A percentile compares a stretch with the other conserved stretches of the same genome.
phyloP scores from a whole-genome alignment of 2,797 vertebrate genomes.

The Myioborus melanocephalus region DNA sequence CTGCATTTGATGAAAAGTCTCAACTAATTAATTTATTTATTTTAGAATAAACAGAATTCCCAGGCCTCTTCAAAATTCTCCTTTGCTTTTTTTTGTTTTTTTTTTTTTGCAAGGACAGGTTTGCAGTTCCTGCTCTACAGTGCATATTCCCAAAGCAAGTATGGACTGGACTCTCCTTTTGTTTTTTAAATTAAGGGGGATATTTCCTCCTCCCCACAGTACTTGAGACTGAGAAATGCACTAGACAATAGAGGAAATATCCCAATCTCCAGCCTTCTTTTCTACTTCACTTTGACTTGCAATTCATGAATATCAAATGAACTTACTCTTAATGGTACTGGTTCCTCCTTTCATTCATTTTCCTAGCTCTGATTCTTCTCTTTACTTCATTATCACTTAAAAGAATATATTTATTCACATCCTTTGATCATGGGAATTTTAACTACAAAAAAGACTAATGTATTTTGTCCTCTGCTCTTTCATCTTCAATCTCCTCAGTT shows the following conservation, averaged over 20 bases:
- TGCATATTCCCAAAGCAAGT: neutral
- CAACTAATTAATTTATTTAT: neutral
- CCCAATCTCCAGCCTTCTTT: constrained; percentile 4
- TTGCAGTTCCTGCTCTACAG: neutral
- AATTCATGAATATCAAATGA: constrained; percentile 6
- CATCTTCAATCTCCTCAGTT: constrained; percentile 32
- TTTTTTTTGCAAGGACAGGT: neutral
- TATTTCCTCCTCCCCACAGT: neutral
- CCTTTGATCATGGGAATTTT: neutral
- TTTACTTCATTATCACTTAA: neutral
- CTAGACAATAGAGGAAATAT: constrained; percentile 12
- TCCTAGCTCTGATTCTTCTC: neutral
- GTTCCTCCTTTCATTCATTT: constrained; percentile 2
- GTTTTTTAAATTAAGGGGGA: neutral
- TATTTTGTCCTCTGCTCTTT: constrained; percentile 34
- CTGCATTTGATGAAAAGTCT: neutral
- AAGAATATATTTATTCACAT: neutral
- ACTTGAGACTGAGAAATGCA: constrained; percentile 21
- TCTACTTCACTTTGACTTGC: neutral
- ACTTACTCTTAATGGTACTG: neutral
- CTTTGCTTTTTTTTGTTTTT: neutral
- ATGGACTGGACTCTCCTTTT: neutral
- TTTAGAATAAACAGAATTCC: neutral
- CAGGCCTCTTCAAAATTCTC: neutral
- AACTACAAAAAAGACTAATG: neutral